These are phyloP conservation scores for Mesocentrotus franciscanus DNA, from an alignment of 53 echinoderm and acorn worm genomes.

Conservation along the genomic window DNA sequence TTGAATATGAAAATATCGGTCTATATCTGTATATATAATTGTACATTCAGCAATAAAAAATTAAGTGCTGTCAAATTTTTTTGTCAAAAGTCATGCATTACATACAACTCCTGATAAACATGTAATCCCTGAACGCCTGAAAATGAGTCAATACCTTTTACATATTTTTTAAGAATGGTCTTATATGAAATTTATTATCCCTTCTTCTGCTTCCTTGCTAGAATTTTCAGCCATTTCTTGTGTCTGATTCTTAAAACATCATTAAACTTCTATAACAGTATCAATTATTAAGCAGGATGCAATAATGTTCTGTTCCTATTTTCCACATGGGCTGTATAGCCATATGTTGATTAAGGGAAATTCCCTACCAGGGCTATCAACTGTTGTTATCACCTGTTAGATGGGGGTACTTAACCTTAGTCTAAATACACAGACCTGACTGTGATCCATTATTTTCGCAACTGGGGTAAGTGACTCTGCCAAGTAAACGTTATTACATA, in stretches of 20 bases:
- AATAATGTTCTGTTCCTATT: neutral
- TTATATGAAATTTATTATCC: neutral
- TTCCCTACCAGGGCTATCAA: neutral
- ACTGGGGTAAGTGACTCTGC: too few relatives aligned
- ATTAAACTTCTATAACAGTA: neutral
- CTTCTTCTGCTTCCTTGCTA: neutral
- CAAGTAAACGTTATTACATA: too few relatives aligned
- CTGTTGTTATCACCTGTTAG: constrained; percentile 24
- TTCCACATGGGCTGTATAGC: neutral
- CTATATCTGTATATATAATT: too few relatives aligned
- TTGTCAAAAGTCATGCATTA: too few relatives aligned
- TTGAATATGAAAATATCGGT: too few relatives aligned
- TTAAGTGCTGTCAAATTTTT: too few relatives aligned
- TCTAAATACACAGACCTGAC: neutral
- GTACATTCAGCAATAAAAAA: too few relatives aligned
- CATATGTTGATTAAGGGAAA: constrained; percentile 28
- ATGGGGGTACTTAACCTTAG: neutral
- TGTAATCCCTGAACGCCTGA: too few relatives aligned
- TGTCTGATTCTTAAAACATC: neutral
- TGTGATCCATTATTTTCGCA: neutral
- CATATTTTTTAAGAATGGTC: too few relatives aligned
- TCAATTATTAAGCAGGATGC: neutral
- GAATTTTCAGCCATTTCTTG: neutral
- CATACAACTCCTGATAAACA: too few relatives aligned
- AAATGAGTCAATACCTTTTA: too few relatives aligned